Percentiles rank a stretch among this genome's conserved stretches.
phyloP scores from a whole-genome alignment of 2,888 invertebrate genomes.

The Choristoneura rosaceana region DNA sequence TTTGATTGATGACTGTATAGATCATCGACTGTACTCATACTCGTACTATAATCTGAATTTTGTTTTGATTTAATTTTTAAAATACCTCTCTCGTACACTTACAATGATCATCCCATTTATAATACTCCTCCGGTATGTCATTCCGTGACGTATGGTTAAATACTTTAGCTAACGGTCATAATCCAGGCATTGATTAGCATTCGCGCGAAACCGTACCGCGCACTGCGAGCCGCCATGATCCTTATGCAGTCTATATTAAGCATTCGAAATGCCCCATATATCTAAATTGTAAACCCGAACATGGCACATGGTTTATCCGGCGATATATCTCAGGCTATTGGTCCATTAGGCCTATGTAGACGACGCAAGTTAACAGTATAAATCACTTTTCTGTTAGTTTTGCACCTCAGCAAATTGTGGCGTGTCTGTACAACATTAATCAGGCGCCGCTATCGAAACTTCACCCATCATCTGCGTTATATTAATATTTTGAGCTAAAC shows the following conservation, averaged over 20 bases:
- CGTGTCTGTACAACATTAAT: conserved; percentile 69
- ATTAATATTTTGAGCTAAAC: conserved; percentile 49
- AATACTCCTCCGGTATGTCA: neutral
- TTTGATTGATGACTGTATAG: too few species aligned
- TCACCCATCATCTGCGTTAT: conserved; percentile 53
- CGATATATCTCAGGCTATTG: conserved; percentile 61
- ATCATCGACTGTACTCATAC: too few species aligned
- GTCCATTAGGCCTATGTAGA: conserved; percentile 43
- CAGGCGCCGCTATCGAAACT: conserved; percentile 67
- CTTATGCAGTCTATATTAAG: conserved; percentile 58
- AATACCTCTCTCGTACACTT: neutral
- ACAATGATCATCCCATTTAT: neutral
- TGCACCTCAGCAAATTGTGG: conserved; percentile 69
- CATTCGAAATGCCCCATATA: conserved; percentile 64
- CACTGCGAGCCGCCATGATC: conserved; percentile 38
- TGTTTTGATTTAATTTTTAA: neutral
- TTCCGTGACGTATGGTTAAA: neutral
- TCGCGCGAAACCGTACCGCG: conserved; percentile 14
- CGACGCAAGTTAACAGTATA: conserved; percentile 38
- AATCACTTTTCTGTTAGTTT: conserved; percentile 43
- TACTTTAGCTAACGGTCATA: neutral
- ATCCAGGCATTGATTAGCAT: neutral
- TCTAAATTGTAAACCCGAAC: conserved; percentile 62
- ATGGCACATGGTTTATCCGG: conserved; percentile 65
- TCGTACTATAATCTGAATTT: too few species aligned